Conservation (phyloP, 2,113 vertebrate species). For the Zosterops borbonicus region DNA sequence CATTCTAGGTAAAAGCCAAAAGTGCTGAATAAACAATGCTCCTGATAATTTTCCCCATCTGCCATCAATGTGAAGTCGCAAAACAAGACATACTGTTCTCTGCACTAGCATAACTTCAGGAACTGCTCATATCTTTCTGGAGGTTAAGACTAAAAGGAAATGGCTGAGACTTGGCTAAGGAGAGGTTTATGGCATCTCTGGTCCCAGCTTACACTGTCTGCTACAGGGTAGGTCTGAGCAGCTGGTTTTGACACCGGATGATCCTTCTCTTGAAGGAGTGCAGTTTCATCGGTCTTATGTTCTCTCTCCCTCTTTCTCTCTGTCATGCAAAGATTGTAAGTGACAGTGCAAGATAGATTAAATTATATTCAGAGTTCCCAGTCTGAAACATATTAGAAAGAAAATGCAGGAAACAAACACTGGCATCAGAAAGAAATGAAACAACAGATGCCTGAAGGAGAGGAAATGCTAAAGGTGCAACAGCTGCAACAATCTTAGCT, state of each 20-base stretch:
- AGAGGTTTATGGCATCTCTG: neutral
- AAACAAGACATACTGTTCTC: neutral
- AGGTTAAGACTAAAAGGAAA: neutral
- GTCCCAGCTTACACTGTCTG: neutral
- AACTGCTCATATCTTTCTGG: neutral
- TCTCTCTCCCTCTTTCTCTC: neutral
- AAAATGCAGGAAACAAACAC: neutral
- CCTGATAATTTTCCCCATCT: neutral
- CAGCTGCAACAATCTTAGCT: neutral
- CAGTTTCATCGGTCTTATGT: neutral
- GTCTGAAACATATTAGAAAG: neutral
- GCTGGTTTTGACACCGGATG: neutral
- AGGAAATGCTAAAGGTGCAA: neutral
- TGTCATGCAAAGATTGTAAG: neutral
- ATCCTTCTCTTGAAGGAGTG: neutral
- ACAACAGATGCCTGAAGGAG: neutral
- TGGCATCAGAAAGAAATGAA: neutral
- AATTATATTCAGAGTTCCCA: neutral
- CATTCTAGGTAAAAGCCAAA: neutral
- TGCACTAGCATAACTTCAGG: neutral
- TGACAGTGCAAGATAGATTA: neutral
- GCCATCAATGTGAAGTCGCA: neutral
- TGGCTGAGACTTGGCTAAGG: neutral
- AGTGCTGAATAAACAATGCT: neutral
- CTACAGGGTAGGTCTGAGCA: neutral